phyloP scores from a whole-genome alignment of 1,140 invertebrate genomes.

The Hormaphis cornu region DNA sequence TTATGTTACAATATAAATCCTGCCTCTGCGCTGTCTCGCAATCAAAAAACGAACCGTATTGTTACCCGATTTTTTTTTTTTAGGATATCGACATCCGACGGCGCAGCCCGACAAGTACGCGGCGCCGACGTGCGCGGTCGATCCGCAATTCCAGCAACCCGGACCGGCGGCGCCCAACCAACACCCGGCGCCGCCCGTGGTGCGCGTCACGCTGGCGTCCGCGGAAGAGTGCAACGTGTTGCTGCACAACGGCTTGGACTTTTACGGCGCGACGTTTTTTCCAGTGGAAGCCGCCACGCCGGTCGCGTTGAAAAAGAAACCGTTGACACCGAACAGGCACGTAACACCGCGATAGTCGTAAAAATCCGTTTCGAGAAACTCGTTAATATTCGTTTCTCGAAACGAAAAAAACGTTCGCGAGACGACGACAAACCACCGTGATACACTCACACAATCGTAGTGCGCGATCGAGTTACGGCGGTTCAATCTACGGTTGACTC shows the following conservation, averaged over 20 bases:
- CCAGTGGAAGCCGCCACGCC: slow-evolving; percentile 55
- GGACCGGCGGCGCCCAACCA: background rate
- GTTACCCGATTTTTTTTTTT: too few species aligned
- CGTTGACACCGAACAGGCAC: background rate
- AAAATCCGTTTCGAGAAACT: too few species aligned
- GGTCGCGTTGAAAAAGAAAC: background rate
- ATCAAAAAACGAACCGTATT: too few species aligned
- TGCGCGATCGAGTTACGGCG: too few species aligned
- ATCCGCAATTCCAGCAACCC: slow-evolving; percentile 8
- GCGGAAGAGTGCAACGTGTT: slow-evolving; percentile 69
- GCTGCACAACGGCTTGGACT: slow-evolving; percentile 70
- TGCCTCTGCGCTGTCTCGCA: too few species aligned
- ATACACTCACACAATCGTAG: too few species aligned
- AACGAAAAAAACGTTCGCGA: too few species aligned
- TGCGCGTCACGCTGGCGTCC: slow-evolving; percentile 66
- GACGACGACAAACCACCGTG: too few species aligned
- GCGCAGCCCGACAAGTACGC: background rate
- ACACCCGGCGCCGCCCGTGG: slow-evolving; percentile 44
- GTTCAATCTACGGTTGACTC: too few species aligned
- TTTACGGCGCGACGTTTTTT: slow-evolving; percentile 76
- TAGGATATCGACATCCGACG: too few species aligned
- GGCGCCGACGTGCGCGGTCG: background rate
- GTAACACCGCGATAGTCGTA: background rate
- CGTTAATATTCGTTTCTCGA: too few species aligned
- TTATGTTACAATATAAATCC: too few species aligned